phyloP scores from a whole-genome alignment of 37 sponge, comb jelly and placozoan genomes.

The Bolinopsis microptera region DNA sequence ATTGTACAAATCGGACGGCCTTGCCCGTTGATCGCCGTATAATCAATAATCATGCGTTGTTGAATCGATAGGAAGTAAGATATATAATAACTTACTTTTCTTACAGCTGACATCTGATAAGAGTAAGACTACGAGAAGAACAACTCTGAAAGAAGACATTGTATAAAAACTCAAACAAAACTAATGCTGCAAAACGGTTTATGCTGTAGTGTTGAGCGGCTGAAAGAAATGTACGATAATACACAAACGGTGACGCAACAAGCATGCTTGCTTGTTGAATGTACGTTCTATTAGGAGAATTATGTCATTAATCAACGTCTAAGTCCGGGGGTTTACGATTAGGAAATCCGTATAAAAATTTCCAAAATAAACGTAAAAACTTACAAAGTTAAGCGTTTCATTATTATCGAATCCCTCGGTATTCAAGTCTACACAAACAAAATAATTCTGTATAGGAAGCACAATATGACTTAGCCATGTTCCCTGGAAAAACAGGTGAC shows the following conservation, averaged over 20 bases:
- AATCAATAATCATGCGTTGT: too few species aligned
- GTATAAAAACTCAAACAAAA: not conserved
- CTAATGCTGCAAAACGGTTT: not conserved
- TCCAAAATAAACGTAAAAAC: too few species aligned
- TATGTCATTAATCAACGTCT: not conserved
- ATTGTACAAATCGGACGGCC: too few species aligned
- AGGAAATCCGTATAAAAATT: too few species aligned
- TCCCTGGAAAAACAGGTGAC: too few species aligned
- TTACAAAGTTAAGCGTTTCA: not conserved
- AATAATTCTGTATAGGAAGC: not conserved
- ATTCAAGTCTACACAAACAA: not conserved
- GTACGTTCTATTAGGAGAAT: not conserved
- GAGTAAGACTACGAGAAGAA: not conserved
- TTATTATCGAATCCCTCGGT: not conserved
- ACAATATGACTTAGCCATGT: not conserved
- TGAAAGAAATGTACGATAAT: too few species aligned
- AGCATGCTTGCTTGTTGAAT: not conserved
- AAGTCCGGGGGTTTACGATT: not conserved
- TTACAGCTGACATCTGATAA: not conserved
- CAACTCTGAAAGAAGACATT: not conserved
- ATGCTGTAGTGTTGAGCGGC: too few species aligned
- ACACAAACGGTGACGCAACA: not conserved
- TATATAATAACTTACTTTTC: not conserved
- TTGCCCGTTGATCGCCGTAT: too few species aligned
- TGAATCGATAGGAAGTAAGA: too few species aligned